Conservation (phyloP, 2,888 invertebrate genomes). For the Dynastes grantii region DNA sequence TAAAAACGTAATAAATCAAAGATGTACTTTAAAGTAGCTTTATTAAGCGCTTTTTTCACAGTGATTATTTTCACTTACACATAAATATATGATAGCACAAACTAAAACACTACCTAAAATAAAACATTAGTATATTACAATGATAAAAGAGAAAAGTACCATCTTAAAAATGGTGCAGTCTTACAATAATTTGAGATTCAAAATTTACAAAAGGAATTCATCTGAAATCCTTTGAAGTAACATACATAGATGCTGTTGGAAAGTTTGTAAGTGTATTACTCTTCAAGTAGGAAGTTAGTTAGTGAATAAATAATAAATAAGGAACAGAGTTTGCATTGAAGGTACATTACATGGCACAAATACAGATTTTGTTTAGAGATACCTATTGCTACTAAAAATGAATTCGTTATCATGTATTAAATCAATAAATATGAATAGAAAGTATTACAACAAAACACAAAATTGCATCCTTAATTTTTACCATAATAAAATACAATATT, state of each 20-base stretch:
- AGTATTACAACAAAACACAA: neutral
- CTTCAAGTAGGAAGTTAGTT: neutral
- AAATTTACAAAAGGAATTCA: slow-evolving; percentile 1
- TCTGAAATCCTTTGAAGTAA: neutral
- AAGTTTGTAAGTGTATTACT: neutral
- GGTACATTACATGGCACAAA: slow-evolving; percentile 44
- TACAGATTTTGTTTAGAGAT: slow-evolving; percentile 8
- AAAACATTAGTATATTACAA: slow-evolving; percentile 30
- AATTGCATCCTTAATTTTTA: slow-evolving; percentile 8
- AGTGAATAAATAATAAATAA: slow-evolving; percentile 33
- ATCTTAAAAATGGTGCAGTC: slow-evolving; percentile 57
- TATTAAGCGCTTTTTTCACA: slow-evolving; percentile 56
- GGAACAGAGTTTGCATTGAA: slow-evolving; percentile 12
- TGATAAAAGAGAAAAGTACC: slow-evolving; percentile 49
- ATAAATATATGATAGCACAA: slow-evolving; percentile 47
- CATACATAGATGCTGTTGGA: neutral
- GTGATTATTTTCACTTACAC: slow-evolving; percentile 51
- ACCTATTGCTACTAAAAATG: slow-evolving; percentile 1
- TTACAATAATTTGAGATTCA: slow-evolving; percentile 53
- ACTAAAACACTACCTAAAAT: slow-evolving; percentile 31
- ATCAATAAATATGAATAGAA: neutral
- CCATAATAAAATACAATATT: slow-evolving; percentile 33
- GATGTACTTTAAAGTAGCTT: slow-evolving; percentile 54
- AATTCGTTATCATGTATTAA: neutral
- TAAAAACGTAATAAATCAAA: neutral